Conservation (phyloP, 2,113 vertebrate genomes). For the Heterocephalus glaber region DNA sequence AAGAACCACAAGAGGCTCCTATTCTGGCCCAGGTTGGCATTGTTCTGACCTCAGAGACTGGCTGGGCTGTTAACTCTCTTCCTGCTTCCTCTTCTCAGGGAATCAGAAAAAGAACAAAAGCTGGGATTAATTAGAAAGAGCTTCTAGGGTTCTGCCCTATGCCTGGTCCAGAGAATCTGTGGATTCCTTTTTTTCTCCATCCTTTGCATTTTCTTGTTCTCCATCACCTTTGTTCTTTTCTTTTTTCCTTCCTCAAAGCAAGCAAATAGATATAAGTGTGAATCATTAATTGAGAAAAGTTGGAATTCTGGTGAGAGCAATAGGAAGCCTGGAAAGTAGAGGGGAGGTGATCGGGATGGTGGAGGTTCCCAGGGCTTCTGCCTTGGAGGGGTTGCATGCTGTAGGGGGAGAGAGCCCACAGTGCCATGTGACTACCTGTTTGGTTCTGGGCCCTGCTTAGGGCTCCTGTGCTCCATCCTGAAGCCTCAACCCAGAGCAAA, state of each 20-base stretch:
- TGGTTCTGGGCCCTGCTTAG: not conserved
- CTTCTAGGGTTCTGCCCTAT: not conserved
- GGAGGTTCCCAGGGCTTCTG: conserved; percentile 61
- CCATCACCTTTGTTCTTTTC: conserved; percentile 52
- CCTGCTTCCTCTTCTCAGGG: not conserved
- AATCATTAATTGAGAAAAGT: conserved; percentile 83
- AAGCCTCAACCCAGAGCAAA: not conserved
- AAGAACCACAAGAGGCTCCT: not conserved
- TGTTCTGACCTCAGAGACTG: not conserved
- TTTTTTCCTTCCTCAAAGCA: conserved; percentile 55
- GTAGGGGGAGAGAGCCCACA: accelerated
- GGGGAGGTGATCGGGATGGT: conserved; percentile 67
- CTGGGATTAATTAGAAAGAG: not conserved
- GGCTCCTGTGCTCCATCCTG: not conserved
- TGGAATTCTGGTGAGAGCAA: conserved; percentile 80
- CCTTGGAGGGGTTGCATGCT: not conserved
- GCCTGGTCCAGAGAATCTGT: not conserved
- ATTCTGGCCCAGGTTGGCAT: too few relatives aligned
- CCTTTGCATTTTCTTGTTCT: not conserved
- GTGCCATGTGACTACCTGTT: not conserved
- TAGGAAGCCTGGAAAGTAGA: conserved; percentile 75
- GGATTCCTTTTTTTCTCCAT: not conserved
- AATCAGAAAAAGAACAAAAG: not conserved
- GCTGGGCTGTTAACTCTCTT: not conserved
- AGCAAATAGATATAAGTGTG: conserved; percentile 80